Evolutionary conservation across 2,113 vertebrate genomes (phyloP).

Genomic region (Trogon surrucura): DNA sequence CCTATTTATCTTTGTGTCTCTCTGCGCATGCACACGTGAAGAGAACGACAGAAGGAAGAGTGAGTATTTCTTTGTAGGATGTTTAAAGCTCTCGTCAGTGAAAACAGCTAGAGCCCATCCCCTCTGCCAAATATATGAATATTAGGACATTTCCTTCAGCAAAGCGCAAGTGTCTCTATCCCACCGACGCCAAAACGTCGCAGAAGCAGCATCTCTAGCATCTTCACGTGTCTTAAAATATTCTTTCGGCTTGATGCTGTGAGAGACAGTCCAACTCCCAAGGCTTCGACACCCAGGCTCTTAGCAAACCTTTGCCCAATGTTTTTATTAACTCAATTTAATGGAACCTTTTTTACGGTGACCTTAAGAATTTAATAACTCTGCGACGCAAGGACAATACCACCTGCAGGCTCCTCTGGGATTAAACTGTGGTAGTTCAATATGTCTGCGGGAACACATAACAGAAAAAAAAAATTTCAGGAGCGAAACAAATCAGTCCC

Average conservation of each 20-base stretch:
- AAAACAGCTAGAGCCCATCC: background rate
- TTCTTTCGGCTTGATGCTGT: constrained; percentile 65
- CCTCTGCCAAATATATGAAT: background rate
- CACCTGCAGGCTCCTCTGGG: constrained; percentile 80
- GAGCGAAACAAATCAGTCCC: constrained; percentile 61
- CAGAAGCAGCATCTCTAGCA: constrained; percentile 10
- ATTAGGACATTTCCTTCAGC: background rate
- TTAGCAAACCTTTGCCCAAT: constrained; percentile 81
- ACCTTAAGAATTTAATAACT: constrained; percentile 90
- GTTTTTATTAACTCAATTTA: constrained; percentile 89
- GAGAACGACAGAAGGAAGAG: background rate
- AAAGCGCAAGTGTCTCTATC: background rate
- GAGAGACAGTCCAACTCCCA: constrained; percentile 72
- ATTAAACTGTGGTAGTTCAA: constrained; percentile 76
- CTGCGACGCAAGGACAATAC: constrained; percentile 80
- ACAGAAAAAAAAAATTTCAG: constrained; percentile 26
- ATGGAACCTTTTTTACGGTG: constrained; percentile 80
- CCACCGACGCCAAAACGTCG: background rate
- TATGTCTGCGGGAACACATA: constrained; percentile 76
- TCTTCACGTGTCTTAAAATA: constrained; percentile 65
- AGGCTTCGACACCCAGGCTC: constrained; percentile 76
- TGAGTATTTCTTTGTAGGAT: background rate
- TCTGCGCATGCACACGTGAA: background rate
- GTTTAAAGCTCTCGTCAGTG: background rate
- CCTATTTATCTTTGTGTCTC: constrained; percentile 30